Conservation (phyloP, 1,140 invertebrate genomes). For the Heliothis virescens region DNA sequence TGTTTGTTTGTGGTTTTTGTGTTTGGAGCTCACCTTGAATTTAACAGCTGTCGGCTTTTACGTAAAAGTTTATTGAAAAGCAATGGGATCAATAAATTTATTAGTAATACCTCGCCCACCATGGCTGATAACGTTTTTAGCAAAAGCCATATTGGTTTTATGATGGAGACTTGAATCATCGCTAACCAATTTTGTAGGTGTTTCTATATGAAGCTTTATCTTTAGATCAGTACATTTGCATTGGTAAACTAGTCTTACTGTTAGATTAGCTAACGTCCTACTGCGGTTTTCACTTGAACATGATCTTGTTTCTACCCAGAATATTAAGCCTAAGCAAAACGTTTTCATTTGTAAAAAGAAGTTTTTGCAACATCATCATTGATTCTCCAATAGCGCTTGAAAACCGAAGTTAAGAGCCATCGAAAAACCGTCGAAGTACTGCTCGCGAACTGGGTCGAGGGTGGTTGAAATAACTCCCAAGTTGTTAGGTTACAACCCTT, state of each 20-base stretch:
- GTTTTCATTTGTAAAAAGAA: not conserved
- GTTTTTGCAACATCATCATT: constrained; percentile 30
- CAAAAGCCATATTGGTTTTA: not conserved
- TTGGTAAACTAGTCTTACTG: not conserved
- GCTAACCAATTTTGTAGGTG: not conserved
- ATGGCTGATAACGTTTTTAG: constrained; percentile 16
- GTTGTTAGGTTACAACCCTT: constrained; percentile 26
- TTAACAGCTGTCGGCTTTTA: constrained; percentile 12
- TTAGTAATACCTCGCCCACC: constrained; percentile 5
- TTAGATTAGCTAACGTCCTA: not conserved
- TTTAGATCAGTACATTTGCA: not conserved
- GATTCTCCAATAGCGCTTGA: constrained; percentile 20
- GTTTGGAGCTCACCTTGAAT: constrained; percentile 35
- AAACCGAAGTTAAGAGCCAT: constrained; percentile 56
- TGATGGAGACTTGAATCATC: not conserved
- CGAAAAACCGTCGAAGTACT: constrained; percentile 57
- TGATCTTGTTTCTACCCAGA: not conserved
- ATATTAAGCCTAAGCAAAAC: not conserved
- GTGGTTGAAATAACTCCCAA: constrained; percentile 43
- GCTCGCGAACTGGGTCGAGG: constrained; percentile 64
- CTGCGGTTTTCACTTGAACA: not conserved
- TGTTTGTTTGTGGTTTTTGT: constrained; percentile 47
- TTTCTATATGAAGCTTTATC: not conserved
- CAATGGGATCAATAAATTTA: constrained; percentile 2
- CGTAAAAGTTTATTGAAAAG: constrained; percentile 9